These are phyloP conservation scores for Ormyrus rosae DNA, from an alignment of 2,888 invertebrate genomes.

Conservation along the genomic window DNA sequence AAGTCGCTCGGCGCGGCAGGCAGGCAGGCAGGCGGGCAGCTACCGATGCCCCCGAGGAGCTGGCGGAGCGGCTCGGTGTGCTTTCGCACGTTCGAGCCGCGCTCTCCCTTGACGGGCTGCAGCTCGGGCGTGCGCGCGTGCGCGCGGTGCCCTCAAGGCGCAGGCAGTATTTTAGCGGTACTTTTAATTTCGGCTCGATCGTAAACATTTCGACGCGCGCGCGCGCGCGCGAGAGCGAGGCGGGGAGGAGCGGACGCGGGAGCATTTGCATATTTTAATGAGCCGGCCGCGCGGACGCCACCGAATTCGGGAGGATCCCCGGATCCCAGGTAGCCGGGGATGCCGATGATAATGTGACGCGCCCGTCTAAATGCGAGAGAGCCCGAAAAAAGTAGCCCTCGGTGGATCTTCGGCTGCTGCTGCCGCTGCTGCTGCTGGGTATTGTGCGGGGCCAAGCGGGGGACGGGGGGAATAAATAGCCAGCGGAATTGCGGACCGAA, in stretches of 20 bases:
- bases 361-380: slow-evolving; percentile 57
- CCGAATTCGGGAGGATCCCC: slow-evolving; percentile 30
- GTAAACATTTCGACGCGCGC: slow-evolving; percentile 73
- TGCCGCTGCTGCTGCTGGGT: background rate
- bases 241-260: slow-evolving; percentile 59
- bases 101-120: slow-evolving; percentile 37
- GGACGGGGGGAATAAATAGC: slow-evolving; percentile 48
- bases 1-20: slow-evolving; percentile 36
- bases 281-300: slow-evolving; percentile 60
- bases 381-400: slow-evolving; percentile 51
- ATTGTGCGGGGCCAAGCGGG: background rate
- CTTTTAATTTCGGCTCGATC: slow-evolving; percentile 74
- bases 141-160: slow-evolving; percentile 39
- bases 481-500: slow-evolving; percentile 20
- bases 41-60: background rate
- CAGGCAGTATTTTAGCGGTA: slow-evolving; percentile 72
- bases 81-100: slow-evolving; percentile 36
- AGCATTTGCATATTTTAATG: slow-evolving; percentile 76
- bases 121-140: slow-evolving; percentile 8
- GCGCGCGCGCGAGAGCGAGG: slow-evolving; percentile 61
- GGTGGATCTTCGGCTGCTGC: too few relatives aligned
- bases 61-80: background rate
- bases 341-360: slow-evolving; percentile 70
- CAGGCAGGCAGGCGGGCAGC: background rate
- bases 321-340: slow-evolving; percentile 10